Percentiles rank a stretch among this genome's conserved stretches.
Conservation (phyloP, 37 sponge, comb jelly and placozoan species). For the Spongia lamella region DNA sequence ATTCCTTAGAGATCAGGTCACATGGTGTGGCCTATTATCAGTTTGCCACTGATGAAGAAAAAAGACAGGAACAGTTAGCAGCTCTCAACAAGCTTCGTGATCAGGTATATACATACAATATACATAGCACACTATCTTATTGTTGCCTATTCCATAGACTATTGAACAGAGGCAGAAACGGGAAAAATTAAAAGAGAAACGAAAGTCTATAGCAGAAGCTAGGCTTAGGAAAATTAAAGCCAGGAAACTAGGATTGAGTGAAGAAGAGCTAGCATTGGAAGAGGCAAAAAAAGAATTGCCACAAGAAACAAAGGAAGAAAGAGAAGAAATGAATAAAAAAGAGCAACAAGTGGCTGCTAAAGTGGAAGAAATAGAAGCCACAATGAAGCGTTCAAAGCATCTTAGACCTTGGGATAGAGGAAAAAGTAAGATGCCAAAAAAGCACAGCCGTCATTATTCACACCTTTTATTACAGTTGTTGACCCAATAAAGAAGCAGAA, state of each 20-base stretch:
- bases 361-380: neutral
- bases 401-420: slow-evolving; percentile 88
- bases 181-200: slow-evolving; percentile 58
- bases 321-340: slow-evolving; percentile 1
- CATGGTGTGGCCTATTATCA: slow-evolving; percentile 91
- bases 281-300: slow-evolving; percentile 14
- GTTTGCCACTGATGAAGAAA: slow-evolving; percentile 75
- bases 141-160: slow-evolving; percentile 50
- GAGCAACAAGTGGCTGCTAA: neutral
- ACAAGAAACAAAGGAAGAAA: slow-evolving; percentile 25
- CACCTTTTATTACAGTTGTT: slow-evolving; percentile 12
- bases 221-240: slow-evolving; percentile 68
- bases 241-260: slow-evolving; percentile 39
- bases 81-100: slow-evolving; percentile 68
- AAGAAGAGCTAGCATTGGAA: slow-evolving; percentile 12
- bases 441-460: neutral
- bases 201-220: slow-evolving; percentile 63
- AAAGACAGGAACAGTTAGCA: slow-evolving; percentile 78
- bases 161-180: slow-evolving; percentile 59
- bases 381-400: slow-evolving; percentile 3
- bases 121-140: neutral
- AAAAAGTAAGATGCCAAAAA: slow-evolving; percentile 49
- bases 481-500: slow-evolving; percentile 61
- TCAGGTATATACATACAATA: slow-evolving; percentile 37
- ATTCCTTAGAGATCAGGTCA: slow-evolving; percentile 62